phyloP scores from a whole-genome alignment of 2,888 invertebrate species.

The Chrysomela aeneicollis region DNA sequence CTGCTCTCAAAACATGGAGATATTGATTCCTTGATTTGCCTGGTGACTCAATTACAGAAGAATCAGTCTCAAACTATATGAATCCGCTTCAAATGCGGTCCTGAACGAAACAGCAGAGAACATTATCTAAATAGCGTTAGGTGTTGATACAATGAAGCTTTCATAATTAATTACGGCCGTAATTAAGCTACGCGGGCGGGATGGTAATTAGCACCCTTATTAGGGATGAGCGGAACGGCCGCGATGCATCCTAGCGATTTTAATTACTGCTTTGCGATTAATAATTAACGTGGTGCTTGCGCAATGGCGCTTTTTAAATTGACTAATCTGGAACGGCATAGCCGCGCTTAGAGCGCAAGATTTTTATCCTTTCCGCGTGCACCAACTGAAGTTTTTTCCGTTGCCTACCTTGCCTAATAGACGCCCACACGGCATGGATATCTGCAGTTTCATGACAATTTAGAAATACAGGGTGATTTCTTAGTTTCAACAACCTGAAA shows the following conservation, averaged over 20 bases:
- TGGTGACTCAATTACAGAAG: too few relatives aligned
- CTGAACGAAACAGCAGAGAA: conserved; percentile 41
- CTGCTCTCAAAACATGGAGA: too few relatives aligned
- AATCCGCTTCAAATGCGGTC: too few relatives aligned
- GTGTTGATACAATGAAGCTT: conserved; percentile 59
- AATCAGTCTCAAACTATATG: too few relatives aligned
- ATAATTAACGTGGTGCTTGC: conserved; percentile 45
- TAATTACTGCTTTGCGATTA: conserved; percentile 51
- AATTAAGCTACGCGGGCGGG: conserved; percentile 61
- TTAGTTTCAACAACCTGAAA: too few relatives aligned
- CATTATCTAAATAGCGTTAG: conserved; percentile 56
- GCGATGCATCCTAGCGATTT: conserved; percentile 44
- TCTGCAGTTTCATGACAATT: too few relatives aligned
- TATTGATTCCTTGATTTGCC: too few relatives aligned
- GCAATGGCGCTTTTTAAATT: conserved; percentile 38
- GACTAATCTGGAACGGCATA: conserved; percentile 33
- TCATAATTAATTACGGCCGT: conserved; percentile 62
- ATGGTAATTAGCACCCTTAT: conserved; percentile 54
- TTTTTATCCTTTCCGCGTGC: conserved; percentile 21
- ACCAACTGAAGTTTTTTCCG: neutral
- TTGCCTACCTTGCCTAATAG: neutral
- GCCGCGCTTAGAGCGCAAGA: conserved; percentile 26
- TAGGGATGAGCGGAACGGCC: conserved; percentile 47
- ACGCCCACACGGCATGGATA: neutral
- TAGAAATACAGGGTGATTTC: too few relatives aligned